These are phyloP conservation scores for Cuculus canorus DNA, from an alignment of 2,797 vertebrate genomes.

Conservation along the genomic window DNA sequence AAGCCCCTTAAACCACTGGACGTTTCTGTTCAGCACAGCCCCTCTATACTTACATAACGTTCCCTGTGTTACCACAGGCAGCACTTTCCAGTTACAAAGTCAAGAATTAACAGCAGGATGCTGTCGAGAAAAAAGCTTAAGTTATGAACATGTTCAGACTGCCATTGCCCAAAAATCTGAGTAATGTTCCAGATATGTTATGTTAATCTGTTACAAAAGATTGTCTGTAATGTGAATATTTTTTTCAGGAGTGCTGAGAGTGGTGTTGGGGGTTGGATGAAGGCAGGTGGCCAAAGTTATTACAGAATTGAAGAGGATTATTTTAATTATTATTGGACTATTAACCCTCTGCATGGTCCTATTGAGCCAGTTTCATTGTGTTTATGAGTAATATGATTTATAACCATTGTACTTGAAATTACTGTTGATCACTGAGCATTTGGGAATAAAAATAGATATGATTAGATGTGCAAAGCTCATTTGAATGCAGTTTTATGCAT, in stretches of 20 bases:
- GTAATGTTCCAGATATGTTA: conserved; percentile 51
- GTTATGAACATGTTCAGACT: conserved; percentile 16
- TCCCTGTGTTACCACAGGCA: not conserved
- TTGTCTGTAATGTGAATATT: conserved; percentile 1
- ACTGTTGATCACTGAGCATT: conserved; percentile 31
- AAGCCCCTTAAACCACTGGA: not conserved
- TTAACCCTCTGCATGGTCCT: conserved; percentile 35
- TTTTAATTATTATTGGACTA: conserved; percentile 53
- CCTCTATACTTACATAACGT: not conserved
- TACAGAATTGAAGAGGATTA: conserved; percentile 24
- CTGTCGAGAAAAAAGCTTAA: not conserved
- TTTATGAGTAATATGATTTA: conserved; percentile 5
- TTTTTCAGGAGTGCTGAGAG: conserved; percentile 41
- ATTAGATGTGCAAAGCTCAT: conserved; percentile 57
- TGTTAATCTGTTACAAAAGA: conserved; percentile 58
- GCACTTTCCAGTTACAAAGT: rapidly evolving
- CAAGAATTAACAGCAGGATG: conserved; percentile 29
- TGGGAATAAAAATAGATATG: conserved; percentile 35
- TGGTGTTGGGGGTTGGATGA: conserved; percentile 3
- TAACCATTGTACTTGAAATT: conserved; percentile 32
- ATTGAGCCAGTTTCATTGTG: not conserved
- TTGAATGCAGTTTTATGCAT: conserved; percentile 41
- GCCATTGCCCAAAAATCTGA: conserved; percentile 53
- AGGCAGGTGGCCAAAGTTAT: conserved; percentile 46
- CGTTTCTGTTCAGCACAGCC: not conserved